phyloP scores from a whole-genome alignment of 2,113 vertebrate genomes.

The Otocyon megalotis region DNA sequence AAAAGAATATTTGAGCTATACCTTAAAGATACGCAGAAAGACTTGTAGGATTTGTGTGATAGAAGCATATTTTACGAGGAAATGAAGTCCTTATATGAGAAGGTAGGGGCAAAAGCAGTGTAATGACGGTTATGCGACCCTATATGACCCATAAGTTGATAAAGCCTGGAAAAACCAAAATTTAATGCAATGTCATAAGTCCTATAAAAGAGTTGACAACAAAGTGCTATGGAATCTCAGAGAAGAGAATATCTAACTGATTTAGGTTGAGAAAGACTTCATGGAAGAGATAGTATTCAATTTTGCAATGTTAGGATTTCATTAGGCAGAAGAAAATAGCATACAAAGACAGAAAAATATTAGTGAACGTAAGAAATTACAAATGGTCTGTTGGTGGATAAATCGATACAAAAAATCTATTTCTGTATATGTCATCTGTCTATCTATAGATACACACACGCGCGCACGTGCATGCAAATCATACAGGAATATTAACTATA shows the following conservation, averaged over 20 bases:
- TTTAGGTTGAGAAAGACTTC: not conserved
- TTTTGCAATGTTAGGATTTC: not conserved
- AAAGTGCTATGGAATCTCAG: not conserved
- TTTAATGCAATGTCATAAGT: not conserved
- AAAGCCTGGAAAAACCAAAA: not conserved
- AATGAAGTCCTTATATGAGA: not conserved
- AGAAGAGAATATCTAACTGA: not conserved
- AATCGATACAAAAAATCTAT: not conserved
- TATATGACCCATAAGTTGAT: not conserved
- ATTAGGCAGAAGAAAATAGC: not conserved
- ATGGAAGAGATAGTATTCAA: not conserved
- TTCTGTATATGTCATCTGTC: not conserved
- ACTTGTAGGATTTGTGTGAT: not conserved
- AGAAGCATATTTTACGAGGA: not conserved
- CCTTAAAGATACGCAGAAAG: not conserved
- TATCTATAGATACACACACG: not conserved
- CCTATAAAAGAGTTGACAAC: not conserved
- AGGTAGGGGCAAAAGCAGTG: not conserved
- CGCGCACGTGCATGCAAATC: not conserved
- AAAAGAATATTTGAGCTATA: not conserved
- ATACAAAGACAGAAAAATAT: not conserved
- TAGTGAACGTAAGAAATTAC: not conserved
- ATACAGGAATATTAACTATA: not conserved
- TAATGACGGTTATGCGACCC: not conserved
- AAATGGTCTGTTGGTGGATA: not conserved